Evolutionary conservation across 2,797 vertebrate species (phyloP).

Genomic region (Avahi laniger): DNA sequence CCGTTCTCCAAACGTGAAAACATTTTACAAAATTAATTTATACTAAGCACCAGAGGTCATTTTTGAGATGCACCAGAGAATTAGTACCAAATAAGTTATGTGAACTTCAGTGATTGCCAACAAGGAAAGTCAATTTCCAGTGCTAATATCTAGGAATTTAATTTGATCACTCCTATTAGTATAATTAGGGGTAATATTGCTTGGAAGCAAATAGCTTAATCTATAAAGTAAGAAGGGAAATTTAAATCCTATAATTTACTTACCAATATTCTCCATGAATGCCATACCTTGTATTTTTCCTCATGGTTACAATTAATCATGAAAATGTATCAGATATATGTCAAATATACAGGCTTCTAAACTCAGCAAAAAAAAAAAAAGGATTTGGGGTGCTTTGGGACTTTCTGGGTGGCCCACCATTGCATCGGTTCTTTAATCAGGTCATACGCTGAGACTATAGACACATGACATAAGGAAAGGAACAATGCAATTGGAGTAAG

Average conservation of each 20-base stretch:
- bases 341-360: not conserved
- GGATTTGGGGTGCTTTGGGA: rapidly evolving
- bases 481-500: not conserved
- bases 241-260: not conserved
- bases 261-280: not conserved
- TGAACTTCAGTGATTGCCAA: constrained; percentile 11
- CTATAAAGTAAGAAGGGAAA: not conserved
- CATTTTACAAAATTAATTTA: constrained; percentile 34
- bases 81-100: constrained; percentile 7
- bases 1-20: not conserved
- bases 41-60: not conserved
- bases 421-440: not conserved
- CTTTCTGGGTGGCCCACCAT: not conserved
- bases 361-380: not conserved
- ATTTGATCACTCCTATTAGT: constrained; percentile 37
- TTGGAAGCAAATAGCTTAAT: not conserved
- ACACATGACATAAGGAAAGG: not conserved
- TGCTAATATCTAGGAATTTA: constrained; percentile 20
- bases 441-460: not conserved
- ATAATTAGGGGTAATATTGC: constrained; percentile 17
- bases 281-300: not conserved
- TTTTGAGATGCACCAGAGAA: constrained; percentile 14
- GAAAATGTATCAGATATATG: not conserved
- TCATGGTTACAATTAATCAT: not conserved
- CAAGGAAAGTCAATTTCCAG: constrained; percentile 22